Base-by-base conservation (phyloP, 2,888 invertebrate species). In the Phyllotreta striolata region DNA sequence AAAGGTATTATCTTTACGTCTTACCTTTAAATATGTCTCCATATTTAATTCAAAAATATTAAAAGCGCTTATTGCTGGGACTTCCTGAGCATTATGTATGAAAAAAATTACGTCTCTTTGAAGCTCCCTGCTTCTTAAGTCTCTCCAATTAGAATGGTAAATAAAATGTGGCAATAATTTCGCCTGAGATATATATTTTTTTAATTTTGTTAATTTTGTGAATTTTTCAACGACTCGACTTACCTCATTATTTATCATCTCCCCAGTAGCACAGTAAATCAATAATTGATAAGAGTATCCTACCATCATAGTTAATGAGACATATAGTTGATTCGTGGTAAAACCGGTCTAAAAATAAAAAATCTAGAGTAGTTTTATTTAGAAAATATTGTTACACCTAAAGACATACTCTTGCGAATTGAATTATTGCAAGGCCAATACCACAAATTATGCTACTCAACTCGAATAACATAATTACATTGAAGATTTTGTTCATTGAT, bases 41-140 rank as follows among this genome's bases (percentile, higher is more conserved):
- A 56, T 44, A 10, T 44, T 37, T 1, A 44, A 6, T 44, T 56
- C 46, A 44, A 13, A 56, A 0, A 56, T 4, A n/a, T 37, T 37
- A 43, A 46, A 56, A 5, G 37, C 44, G 14, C 44, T 44, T 13
- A 56, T 38, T 24, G 44, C 9, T 5, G 46, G 46, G 9, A 44
- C 9, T 56, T 38, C 37, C 14, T 56, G 56, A 9, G 44, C 35
- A 12, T 56, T 44, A 9, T 37, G 44, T 8, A 56, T 4, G 38
- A 56, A 44, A 37, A 56, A 56, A 6, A 43, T 56, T 8, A 56
- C n/a, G 38, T 56, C 56, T 37, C 37, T 56, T 37, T 41, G 44
- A 13, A 34, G 13, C 46, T 56, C n/a, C n/a, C n/a, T 37, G n/a
- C 7, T 8, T 9, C 37, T 13, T 44, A 56, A 12, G 3, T 43